These are phyloP conservation scores for Tor tambroides DNA, from an alignment of 2,113 vertebrate genomes.

Conservation along the genomic window DNA sequence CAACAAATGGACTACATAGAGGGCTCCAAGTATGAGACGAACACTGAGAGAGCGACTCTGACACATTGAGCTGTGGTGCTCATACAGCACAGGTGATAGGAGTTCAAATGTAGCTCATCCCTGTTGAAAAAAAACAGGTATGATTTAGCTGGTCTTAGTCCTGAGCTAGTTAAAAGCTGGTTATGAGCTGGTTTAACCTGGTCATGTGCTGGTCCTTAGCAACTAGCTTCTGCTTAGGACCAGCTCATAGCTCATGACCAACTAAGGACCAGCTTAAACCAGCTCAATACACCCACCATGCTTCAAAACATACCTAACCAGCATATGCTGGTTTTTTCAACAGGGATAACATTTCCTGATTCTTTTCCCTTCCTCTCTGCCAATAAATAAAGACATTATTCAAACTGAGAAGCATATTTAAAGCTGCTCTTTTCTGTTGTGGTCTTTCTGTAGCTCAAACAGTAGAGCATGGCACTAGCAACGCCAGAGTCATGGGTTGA, in stretches of 20 bases:
- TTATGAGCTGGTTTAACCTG: too few relatives aligned
- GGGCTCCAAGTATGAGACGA: neutral
- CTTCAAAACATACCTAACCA: too few relatives aligned
- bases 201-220: too few relatives aligned
- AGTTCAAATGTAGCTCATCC: neutral
- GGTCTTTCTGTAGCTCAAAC: neutral
- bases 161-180: too few relatives aligned
- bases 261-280: too few relatives aligned
- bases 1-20: slow-evolving; percentile 10
- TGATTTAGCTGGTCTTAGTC: too few relatives aligned
- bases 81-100: neutral
- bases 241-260: too few relatives aligned
- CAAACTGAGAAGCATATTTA: neutral
- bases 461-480: neutral
- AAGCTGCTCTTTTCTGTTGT: neutral
- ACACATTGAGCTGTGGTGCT: neutral
- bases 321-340: too few relatives aligned
- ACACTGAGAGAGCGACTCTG: neutral
- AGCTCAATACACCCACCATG: too few relatives aligned
- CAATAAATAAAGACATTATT: neutral
- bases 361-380: neutral
- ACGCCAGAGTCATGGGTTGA: neutral
- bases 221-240: too few relatives aligned
- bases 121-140: too few relatives aligned
- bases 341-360: neutral